A percentile compares a stretch with the other conserved stretches of the same genome.
These are phyloP conservation scores for Cerastis rubricosa DNA, from an alignment of 2,888 invertebrate genomes.

Conservation along the genomic window DNA sequence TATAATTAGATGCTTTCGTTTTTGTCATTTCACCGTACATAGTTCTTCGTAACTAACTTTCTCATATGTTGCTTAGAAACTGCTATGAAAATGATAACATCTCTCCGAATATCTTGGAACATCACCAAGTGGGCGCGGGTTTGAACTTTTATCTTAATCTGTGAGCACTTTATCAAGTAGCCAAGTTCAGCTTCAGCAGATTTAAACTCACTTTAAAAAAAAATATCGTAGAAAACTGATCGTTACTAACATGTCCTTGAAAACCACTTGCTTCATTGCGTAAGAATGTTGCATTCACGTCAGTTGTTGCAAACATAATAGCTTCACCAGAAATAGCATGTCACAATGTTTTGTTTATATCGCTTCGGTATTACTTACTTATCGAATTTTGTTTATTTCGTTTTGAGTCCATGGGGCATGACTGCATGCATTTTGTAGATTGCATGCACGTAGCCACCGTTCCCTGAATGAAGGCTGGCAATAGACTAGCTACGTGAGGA, in stretches of 20 bases:
- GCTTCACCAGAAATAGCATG: conserved; percentile 23
- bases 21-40: conserved; percentile 69
- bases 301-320: conserved; percentile 25
- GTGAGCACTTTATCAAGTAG: neutral
- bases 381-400: conserved; percentile 68
- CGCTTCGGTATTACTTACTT: conserved; percentile 42
- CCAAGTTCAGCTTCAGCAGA: neutral
- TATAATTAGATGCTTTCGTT: conserved; percentile 79
- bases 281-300: conserved; percentile 13
- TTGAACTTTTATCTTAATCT: conserved; percentile 14
- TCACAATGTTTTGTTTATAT: conserved; percentile 31
- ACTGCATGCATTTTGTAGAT: conserved; percentile 76
- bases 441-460: conserved; percentile 79
- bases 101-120: conserved; percentile 44
- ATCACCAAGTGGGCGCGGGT: conserved; percentile 21
- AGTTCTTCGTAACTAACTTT: conserved; percentile 62
- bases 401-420: conserved; percentile 65
- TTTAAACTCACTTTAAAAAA: neutral
- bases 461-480: conserved; percentile 79
- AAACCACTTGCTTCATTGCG: conserved; percentile 29
- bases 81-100: conserved; percentile 53
- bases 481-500: conserved; percentile 78
- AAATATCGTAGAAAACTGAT: conserved; percentile 1
- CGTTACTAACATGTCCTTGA: conserved; percentile 31
- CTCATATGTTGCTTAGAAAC: conserved; percentile 48